Percentiles rank a stretch among this genome's conserved stretches.
phyloP scores from a whole-genome alignment of 2,888 invertebrate genomes.

The Diogma glabrata region DNA sequence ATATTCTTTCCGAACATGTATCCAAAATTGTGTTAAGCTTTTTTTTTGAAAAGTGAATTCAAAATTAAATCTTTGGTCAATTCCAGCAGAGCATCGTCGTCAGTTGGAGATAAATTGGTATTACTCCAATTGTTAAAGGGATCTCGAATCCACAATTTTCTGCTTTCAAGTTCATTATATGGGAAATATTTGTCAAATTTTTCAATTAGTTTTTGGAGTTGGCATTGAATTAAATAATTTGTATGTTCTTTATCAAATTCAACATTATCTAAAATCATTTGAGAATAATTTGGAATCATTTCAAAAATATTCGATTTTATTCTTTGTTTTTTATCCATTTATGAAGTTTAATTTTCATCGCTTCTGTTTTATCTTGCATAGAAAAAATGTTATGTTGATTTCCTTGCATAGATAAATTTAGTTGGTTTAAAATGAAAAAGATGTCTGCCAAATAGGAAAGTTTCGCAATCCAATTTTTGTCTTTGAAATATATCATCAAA shows the following conservation, averaged over 20 bases:
- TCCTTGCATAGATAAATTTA: too few relatives aligned
- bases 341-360: neutral
- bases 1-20: neutral
- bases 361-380: constrained; percentile 1
- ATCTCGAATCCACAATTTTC: neutral
- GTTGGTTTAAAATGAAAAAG: too few relatives aligned
- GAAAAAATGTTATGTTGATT: neutral
- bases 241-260: neutral
- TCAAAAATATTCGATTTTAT: constrained; percentile 10
- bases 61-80: too few relatives aligned
- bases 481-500: too few relatives aligned
- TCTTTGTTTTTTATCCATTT: neutral
- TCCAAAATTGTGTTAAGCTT: neutral
- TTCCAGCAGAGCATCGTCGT: too few relatives aligned
- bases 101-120: too few relatives aligned
- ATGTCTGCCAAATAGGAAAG: too few relatives aligned
- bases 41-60: neutral
- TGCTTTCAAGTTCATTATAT: neutral
- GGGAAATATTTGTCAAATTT: constrained; percentile 1
- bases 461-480: too few relatives aligned
- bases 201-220: constrained; percentile 8
- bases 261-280: constrained; percentile 1
- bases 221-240: constrained; percentile 11
- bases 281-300: constrained; percentile 8
- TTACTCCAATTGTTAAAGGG: neutral